A percentile compares a stretch with the other conserved stretches of the same genome.
Evolutionary conservation across 2,113 vertebrate genomes (phyloP).

Genomic region (Oncorhynchus masou): DNA sequence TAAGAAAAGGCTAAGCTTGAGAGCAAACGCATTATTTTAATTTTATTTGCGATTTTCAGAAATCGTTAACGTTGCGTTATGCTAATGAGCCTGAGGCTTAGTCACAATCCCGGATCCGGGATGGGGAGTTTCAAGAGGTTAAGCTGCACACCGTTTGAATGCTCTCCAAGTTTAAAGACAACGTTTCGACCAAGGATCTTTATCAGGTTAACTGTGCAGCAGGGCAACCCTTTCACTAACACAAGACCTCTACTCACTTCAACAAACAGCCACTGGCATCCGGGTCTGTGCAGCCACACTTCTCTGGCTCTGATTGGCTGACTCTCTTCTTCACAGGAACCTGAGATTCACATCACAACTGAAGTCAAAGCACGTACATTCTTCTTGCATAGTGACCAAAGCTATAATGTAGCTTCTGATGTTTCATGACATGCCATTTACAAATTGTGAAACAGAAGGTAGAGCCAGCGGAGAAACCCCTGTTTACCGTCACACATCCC

Average conservation of each 20-base stretch:
- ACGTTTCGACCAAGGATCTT: background rate
- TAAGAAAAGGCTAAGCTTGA: no score
- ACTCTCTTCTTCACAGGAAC: constrained; percentile 63
- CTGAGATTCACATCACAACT: constrained; percentile 40
- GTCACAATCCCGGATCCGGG: no score
- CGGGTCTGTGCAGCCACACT: constrained; percentile 55
- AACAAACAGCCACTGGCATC: constrained; percentile 43
- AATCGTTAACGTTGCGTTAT: no score
- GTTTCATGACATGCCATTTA: background rate
- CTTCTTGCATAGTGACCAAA: background rate
- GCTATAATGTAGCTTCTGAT: no score
- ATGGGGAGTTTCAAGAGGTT: no score
- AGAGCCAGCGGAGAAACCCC: background rate
- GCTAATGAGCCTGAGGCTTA: no score
- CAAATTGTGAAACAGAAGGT: background rate
- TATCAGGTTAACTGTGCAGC: background rate
- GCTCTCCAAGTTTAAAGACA: no score
- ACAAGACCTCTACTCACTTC: constrained; percentile 49
- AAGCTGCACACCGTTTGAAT: no score
- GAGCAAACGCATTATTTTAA: no score
- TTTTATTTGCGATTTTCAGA: no score
- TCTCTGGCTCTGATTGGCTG: constrained; percentile 38
- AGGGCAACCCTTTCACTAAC: no score
- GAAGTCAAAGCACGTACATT: background rate
- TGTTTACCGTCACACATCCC: constrained; percentile 68